Conservation (phyloP, 2,797 vertebrate species). For the Microctenopoma steveboyesi region DNA sequence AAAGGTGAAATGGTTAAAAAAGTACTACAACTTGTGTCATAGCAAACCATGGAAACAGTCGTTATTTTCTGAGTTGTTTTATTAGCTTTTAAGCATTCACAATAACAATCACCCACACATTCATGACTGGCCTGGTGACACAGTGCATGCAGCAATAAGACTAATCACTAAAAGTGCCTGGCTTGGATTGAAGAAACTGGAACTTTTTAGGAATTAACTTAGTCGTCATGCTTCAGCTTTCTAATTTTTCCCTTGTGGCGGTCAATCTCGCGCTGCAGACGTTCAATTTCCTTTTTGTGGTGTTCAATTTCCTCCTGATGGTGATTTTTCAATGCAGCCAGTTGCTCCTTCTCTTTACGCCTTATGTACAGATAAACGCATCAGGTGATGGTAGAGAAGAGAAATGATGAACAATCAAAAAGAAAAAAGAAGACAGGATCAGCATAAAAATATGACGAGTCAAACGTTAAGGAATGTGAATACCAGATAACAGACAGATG, state of each 20-base stretch:
- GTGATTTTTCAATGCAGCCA: constrained; percentile 86
- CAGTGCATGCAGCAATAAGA: constrained; percentile 41
- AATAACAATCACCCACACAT: constrained; percentile 50
- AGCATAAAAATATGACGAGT: background rate
- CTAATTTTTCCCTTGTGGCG: constrained; percentile 92
- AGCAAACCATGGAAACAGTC: constrained; percentile 45
- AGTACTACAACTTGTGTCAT: constrained; percentile 19
- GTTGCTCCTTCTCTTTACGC: constrained; percentile 89
- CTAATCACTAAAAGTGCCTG: constrained; percentile 19
- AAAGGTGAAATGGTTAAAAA: background rate
- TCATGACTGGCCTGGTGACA: constrained; percentile 32
- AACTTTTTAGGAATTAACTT: constrained; percentile 39
- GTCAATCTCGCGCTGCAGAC: constrained; percentile 92
- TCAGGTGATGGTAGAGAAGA: background rate
- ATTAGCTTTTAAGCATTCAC: constrained; percentile 65
- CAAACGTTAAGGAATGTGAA: background rate
- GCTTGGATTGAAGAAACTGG: constrained; percentile 1
- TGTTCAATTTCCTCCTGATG: constrained; percentile 93
- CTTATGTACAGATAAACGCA: constrained; percentile 53
- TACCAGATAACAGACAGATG: background rate
- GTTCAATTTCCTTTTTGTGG: constrained; percentile 91
- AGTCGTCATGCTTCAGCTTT: constrained; percentile 86
- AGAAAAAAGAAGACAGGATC: background rate
- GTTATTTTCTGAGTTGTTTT: constrained; percentile 44
- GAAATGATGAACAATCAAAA: background rate